These are phyloP conservation scores for Myopa testacea DNA, from an alignment of 2,888 invertebrate genomes.

Conservation along the genomic window DNA sequence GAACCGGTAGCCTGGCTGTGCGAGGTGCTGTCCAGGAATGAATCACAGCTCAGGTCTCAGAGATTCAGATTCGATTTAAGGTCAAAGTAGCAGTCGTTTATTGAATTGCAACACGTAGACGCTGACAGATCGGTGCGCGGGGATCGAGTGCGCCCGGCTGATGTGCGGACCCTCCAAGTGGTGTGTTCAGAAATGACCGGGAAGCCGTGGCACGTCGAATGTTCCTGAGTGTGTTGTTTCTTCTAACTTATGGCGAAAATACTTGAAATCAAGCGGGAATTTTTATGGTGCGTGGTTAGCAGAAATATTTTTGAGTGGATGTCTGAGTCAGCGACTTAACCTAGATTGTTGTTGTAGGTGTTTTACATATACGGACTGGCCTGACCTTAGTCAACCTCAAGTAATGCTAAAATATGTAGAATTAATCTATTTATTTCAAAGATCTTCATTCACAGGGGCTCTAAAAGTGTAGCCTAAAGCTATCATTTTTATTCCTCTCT, in stretches of 20 bases:
- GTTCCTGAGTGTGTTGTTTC: not conserved
- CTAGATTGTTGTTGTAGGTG: no score
- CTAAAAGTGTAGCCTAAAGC: no score
- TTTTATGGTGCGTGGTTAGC: not conserved
- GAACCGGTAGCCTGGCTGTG: conserved; percentile 9
- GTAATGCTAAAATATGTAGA: no score
- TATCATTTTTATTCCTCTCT: no score
- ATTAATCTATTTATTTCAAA: no score
- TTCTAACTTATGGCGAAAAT: not conserved
- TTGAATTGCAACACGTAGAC: not conserved
- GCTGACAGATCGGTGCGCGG: not conserved
- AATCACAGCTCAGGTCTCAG: not conserved
- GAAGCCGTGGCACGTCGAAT: not conserved
- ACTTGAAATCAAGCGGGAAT: not conserved
- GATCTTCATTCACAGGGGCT: no score
- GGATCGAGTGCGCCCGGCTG: not conserved
- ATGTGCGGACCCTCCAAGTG: conserved; percentile 16
- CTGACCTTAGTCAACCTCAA: no score
- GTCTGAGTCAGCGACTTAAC: not conserved
- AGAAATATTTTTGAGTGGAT: not conserved
- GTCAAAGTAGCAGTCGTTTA: conserved; percentile 15
- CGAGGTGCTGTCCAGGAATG: not conserved
- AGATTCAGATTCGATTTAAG: conserved; percentile 6
- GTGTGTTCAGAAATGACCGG: not conserved
- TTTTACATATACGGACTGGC: no score